A percentile compares a stretch with the other conserved stretches of the same genome.
phyloP scores from a whole-genome alignment of 2,797 vertebrate species.

The Rhinogobio ventralis region DNA sequence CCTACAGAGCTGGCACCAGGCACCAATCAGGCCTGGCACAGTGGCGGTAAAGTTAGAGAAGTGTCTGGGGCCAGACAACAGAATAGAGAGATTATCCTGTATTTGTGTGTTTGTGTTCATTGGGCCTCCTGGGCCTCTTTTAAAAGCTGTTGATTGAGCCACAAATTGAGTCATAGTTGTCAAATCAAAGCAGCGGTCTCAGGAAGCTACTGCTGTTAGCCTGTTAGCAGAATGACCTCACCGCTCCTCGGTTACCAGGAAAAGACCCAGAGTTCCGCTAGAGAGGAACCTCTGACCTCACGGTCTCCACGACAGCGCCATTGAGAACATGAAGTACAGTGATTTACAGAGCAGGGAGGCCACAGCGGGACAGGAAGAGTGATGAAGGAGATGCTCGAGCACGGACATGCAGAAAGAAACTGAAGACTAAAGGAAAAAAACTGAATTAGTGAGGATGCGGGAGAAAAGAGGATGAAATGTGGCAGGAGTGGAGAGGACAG shows the following conservation, averaged over 20 bases:
- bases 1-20: slow-evolving; percentile 70
- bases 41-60: slow-evolving; percentile 26
- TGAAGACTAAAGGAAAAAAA: not conserved
- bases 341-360: slow-evolving; percentile 25
- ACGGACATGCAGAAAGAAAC: not conserved
- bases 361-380: slow-evolving; percentile 53
- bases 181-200: slow-evolving; percentile 36
- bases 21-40: slow-evolving; percentile 66
- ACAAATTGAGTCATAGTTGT: slow-evolving; percentile 52
- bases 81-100: slow-evolving; percentile 52
- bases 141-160: slow-evolving; percentile 47
- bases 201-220: slow-evolving; percentile 27
- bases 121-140: slow-evolving; percentile 20
- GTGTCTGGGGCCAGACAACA: slow-evolving; percentile 3
- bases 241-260: slow-evolving; percentile 25
- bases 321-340: slow-evolving; percentile 38
- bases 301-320: slow-evolving; percentile 19
- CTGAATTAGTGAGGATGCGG: not conserved
- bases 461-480: slow-evolving; percentile 3
- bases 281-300: slow-evolving; percentile 39
- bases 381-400: slow-evolving; percentile 10
- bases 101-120: slow-evolving; percentile 35
- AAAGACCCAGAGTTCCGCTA: slow-evolving; percentile 34
- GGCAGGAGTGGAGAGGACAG: not conserved
- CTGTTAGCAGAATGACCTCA: slow-evolving; percentile 17